A percentile compares a stretch with the other conserved stretches of the same genome.
Conservation (phyloP, 2,888 invertebrate species). For the Standfussiana lucernea region DNA sequence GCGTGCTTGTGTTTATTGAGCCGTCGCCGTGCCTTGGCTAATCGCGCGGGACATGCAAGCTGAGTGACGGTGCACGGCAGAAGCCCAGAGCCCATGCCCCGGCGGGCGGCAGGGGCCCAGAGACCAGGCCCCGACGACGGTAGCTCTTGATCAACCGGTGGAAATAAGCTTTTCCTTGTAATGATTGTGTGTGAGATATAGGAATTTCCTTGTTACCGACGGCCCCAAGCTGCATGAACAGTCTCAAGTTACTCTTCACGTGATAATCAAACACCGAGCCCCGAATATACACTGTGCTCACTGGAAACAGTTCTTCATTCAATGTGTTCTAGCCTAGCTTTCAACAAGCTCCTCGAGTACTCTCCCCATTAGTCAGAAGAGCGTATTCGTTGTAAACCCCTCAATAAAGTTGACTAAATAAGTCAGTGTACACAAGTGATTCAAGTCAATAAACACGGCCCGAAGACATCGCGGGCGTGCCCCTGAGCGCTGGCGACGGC, state of each 20-base stretch:
- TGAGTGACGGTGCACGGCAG: background rate
- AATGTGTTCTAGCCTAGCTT: background rate
- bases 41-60: background rate
- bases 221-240: background rate
- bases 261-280: background rate
- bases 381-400: background rate
- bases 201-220: background rate
- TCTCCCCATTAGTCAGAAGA: background rate
- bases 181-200: background rate
- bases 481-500: constrained; percentile 31
- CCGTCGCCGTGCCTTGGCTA: background rate
- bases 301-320: too few relatives aligned
- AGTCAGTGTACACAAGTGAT: constrained; percentile 34
- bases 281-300: background rate
- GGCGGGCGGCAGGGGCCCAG: too few relatives aligned
- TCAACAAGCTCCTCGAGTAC: background rate
- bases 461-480: constrained; percentile 9
- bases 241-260: background rate
- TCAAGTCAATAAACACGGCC: constrained; percentile 29
- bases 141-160: too few relatives aligned
- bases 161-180: background rate
- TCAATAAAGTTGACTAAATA: constrained; percentile 32
- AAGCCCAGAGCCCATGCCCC: too few relatives aligned
- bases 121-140: too few relatives aligned
- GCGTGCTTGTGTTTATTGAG: background rate